A percentile compares a stretch with the other conserved stretches of the same genome.
These are phyloP conservation scores for Melanerpes formicivorus DNA, from an alignment of 2,113 vertebrate species.

Conservation along the genomic window DNA sequence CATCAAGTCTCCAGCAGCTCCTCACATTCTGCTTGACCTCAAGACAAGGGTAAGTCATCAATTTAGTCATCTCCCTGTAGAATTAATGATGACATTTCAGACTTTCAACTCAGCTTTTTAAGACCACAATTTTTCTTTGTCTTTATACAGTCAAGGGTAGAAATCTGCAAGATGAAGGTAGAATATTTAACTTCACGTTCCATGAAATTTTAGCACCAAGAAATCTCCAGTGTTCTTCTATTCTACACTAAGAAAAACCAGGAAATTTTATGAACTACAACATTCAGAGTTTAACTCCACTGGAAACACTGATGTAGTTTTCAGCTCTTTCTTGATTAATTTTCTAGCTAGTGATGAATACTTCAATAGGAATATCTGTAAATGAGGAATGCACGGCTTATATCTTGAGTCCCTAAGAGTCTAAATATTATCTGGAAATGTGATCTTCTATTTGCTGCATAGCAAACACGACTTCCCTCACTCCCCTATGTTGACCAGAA, in stretches of 20 bases:
- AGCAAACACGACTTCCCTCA: fast-evolving
- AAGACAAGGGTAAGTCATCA: background rate
- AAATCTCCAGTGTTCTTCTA: background rate
- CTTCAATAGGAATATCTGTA: background rate
- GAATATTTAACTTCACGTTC: background rate
- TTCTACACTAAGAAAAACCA: background rate
- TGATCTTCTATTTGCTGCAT: background rate
- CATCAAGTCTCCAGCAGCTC: background rate
- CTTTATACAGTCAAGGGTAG: background rate
- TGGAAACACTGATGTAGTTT: background rate
- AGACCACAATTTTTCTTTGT: background rate
- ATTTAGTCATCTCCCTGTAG: background rate
- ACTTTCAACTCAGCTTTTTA: background rate
- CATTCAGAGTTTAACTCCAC: background rate
- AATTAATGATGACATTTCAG: background rate
- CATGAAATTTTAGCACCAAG: background rate
- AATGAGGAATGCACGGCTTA: background rate
- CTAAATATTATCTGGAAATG: background rate
- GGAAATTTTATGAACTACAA: background rate
- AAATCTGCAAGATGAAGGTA: background rate
- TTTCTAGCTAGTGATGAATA: background rate
- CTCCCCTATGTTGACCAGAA: background rate
- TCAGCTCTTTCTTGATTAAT: background rate
- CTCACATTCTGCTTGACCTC: background rate
- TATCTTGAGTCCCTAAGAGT: background rate